These are phyloP conservation scores for Diarsia dahlii DNA, from an alignment of 2,888 invertebrate species.

Conservation along the genomic window DNA sequence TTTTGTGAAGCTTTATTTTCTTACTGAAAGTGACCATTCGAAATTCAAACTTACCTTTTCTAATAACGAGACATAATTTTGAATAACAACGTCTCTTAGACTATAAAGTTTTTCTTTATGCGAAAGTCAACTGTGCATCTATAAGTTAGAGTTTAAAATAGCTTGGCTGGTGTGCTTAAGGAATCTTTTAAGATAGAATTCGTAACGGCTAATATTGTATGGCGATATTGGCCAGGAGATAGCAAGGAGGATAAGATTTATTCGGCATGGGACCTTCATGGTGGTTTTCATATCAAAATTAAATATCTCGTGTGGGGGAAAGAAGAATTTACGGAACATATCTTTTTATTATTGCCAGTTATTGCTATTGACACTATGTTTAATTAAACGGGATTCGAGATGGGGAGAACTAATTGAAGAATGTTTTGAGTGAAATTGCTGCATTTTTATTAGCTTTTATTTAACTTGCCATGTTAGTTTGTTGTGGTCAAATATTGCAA, in stretches of 20 bases:
- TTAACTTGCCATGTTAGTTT: no score
- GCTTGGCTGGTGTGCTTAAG: slow-evolving; percentile 69
- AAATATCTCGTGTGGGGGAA: slow-evolving; percentile 83
- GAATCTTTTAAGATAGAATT: slow-evolving; percentile 83
- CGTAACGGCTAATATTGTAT: slow-evolving; percentile 88
- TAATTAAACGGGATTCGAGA: slow-evolving; percentile 62
- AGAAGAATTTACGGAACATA: slow-evolving; percentile 71
- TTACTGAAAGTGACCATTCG: slow-evolving; percentile 57
- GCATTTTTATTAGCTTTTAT: no score
- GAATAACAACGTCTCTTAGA: slow-evolving; percentile 54
- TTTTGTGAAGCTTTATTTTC: slow-evolving; percentile 7
- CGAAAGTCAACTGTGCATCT: not conserved
- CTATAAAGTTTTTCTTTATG: slow-evolving; percentile 9
- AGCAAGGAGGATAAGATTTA: slow-evolving; percentile 87
- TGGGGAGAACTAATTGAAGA: slow-evolving; percentile 23
- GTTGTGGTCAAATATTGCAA: no score
- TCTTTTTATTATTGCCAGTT: slow-evolving; percentile 63
- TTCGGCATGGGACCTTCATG: slow-evolving; percentile 83
- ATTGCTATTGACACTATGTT: slow-evolving; percentile 63
- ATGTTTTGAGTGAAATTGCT: slow-evolving; percentile 1
- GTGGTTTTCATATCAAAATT: slow-evolving; percentile 89
- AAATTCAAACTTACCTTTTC: slow-evolving; percentile 64
- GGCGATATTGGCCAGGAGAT: slow-evolving; percentile 87
- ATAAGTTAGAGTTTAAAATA: slow-evolving; percentile 58
- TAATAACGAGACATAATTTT: slow-evolving; percentile 65